phyloP scores from a whole-genome alignment of 2,113 vertebrate species.

The Otocyon megalotis region DNA sequence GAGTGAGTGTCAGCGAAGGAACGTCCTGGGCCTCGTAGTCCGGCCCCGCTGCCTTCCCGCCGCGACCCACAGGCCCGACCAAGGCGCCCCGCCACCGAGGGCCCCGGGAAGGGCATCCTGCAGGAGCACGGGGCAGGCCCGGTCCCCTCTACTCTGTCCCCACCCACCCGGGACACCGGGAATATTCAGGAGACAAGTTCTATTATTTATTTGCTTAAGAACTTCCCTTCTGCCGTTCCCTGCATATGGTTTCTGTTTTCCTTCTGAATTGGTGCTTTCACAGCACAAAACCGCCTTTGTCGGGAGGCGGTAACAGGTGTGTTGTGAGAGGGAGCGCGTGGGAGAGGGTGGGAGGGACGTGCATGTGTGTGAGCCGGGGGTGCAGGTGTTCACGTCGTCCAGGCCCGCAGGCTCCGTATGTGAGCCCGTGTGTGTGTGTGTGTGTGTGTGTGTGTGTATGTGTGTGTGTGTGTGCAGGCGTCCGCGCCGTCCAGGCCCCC shows the following conservation, averaged over 20 bases:
- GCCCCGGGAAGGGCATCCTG: too few species aligned
- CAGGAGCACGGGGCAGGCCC: too few species aligned
- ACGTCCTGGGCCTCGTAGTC: too few species aligned
- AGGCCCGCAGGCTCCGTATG: not conserved
- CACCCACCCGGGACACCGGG: not conserved
- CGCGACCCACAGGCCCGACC: too few species aligned
- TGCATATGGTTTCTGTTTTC: conserved; percentile 66
- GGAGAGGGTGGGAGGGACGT: not conserved
- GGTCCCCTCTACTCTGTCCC: too few species aligned
- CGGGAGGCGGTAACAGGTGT: conserved; percentile 66
- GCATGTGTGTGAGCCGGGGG: not conserved
- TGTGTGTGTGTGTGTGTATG: not conserved
- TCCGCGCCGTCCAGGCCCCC: not conserved
- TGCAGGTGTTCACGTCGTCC: not conserved
- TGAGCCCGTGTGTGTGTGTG: not conserved
- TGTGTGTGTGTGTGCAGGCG: conserved; percentile 52
- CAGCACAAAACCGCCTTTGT: conserved; percentile 67
- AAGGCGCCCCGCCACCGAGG: too few species aligned
- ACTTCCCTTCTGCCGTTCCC: conserved; percentile 57
- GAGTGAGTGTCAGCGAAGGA: too few species aligned
- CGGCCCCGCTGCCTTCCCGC: too few species aligned
- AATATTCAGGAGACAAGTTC: conserved; percentile 58
- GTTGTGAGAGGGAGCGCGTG: not conserved
- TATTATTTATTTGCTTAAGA: conserved; percentile 65
- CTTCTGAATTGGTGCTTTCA: conserved; percentile 58